Percentiles rank a stretch among this genome's conserved stretches.
Evolutionary conservation across 1,140 invertebrate species (phyloP).

Genomic region (Drosophila murphyi): DNA sequence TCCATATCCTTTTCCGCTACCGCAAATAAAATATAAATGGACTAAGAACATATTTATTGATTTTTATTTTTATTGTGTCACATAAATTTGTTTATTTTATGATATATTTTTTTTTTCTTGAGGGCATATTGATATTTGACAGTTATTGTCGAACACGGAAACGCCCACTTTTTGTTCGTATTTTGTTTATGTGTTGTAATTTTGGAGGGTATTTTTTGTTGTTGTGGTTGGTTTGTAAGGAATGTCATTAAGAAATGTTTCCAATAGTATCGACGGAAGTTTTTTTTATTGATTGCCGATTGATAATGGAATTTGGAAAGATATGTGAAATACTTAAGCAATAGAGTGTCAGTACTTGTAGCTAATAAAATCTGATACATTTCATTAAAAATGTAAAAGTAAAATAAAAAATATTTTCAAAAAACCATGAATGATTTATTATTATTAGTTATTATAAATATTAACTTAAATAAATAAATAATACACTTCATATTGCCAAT

Average conservation of each 20-base stretch:
- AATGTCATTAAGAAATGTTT: conserved; percentile 24
- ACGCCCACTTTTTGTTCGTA: conserved; percentile 70
- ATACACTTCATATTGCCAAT: too few species aligned
- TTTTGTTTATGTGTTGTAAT: conserved; percentile 61
- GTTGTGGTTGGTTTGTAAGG: neutral
- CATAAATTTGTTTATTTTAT: conserved; percentile 79
- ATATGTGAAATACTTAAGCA: neutral
- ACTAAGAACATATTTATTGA: conserved; percentile 59
- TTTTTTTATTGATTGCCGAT: conserved; percentile 32
- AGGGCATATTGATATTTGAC: conserved; percentile 69
- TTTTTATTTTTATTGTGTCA: conserved; percentile 73
- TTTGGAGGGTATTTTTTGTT: conserved; percentile 20
- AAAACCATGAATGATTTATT: too few species aligned
- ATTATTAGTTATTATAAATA: too few species aligned
- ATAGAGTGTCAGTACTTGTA: too few species aligned
- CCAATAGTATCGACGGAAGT: conserved; percentile 12
- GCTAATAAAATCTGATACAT: too few species aligned
- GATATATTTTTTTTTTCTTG: conserved; percentile 43
- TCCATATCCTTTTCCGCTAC: conserved; percentile 52
- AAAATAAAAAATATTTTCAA: neutral
- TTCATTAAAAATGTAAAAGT: neutral
- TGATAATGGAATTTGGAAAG: neutral
- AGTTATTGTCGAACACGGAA: conserved; percentile 69
- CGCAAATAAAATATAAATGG: conserved; percentile 21
- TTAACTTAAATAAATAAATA: too few species aligned